phyloP scores from a whole-genome alignment of 2,797 vertebrate species.

The Esox masquinongy region DNA sequence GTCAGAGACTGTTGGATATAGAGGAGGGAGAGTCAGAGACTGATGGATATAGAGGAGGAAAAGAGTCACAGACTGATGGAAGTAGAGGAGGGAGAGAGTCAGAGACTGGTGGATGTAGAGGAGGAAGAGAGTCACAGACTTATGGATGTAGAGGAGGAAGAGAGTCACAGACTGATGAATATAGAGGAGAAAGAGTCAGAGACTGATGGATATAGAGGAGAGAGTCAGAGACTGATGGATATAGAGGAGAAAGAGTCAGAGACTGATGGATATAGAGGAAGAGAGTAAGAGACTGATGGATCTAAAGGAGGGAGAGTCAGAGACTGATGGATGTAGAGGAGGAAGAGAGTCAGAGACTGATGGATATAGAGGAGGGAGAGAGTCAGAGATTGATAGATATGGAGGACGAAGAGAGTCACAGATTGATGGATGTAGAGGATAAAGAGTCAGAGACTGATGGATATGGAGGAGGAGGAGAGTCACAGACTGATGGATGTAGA shows the following conservation, averaged over 20 bases:
- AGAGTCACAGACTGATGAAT: slow-evolving; percentile 37
- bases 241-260: background rate
- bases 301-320: background rate
- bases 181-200: slow-evolving; percentile 16
- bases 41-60: slow-evolving; percentile 46
- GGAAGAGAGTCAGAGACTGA: background rate
- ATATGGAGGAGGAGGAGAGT: slow-evolving; percentile 34
- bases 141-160: slow-evolving; percentile 33
- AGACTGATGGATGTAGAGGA: background rate
- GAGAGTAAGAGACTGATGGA: slow-evolving; percentile 7
- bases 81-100: slow-evolving; percentile 23
- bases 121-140: background rate
- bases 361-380: slow-evolving; percentile 33
- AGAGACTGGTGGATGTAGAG: slow-evolving; percentile 16
- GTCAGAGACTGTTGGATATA: slow-evolving; percentile 13
- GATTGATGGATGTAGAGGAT: background rate
- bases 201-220: too few species aligned
- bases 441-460: background rate
- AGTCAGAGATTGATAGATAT: slow-evolving; percentile 41
- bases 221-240: too few species aligned
- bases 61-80: background rate
- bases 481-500: slow-evolving; percentile 41
- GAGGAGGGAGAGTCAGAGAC: slow-evolving; percentile 7
- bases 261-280: background rate
- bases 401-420: slow-evolving; percentile 23